Evolutionary conservation across 2,113 vertebrate species (phyloP), one percentile per base, ranked within the genome.

Genomic region (Platichthys flesus): DNA sequence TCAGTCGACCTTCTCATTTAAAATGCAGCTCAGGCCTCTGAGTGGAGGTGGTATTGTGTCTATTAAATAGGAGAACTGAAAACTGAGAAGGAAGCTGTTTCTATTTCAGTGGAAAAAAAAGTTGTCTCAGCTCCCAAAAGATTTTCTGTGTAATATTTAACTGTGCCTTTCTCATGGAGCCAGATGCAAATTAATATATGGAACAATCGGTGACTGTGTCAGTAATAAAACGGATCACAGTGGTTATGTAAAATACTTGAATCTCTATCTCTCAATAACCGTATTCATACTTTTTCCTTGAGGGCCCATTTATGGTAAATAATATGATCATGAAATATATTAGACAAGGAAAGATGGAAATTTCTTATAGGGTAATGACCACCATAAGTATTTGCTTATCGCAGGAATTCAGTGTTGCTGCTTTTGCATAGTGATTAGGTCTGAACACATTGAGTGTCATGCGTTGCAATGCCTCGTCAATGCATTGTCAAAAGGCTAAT

Each of bases 111-210:
- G 58, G 58, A 58, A 15, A 58, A 42, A 5, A 47, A 47, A 47
- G 15, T 47, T 49, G 4, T 54, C 18, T 54, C 20, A 52, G 20
- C 8, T 56, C 54, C n/a, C 51, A 54, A 21, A 54, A 21, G 51
- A 54, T 54, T 21, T 3, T 54, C 52, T n/a, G n/a, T 71, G 20
- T 65, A 15, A 69, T 64, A 77, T 74, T 71, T 62, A 71, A 71
- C 79, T 71, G 3, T 18, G 10, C 63, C 8, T 51, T 67, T 64
- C 37, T 52, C 26, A 78, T 78, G 37, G 64, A 74, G 54, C 12
- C 54, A 58, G 16, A 75, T 84, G 73, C 2, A 82, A 80, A 84
- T 84, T 9, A 21, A 24, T 20, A 61, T n/a, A 54, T 9, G 9
- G 18, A 5, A n/a, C 6, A 21, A n/a, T n/a, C 51, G 9, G 51